Conservation (phyloP, 2,888 invertebrate genomes). For the Rhimphoctona megacephalus region DNA sequence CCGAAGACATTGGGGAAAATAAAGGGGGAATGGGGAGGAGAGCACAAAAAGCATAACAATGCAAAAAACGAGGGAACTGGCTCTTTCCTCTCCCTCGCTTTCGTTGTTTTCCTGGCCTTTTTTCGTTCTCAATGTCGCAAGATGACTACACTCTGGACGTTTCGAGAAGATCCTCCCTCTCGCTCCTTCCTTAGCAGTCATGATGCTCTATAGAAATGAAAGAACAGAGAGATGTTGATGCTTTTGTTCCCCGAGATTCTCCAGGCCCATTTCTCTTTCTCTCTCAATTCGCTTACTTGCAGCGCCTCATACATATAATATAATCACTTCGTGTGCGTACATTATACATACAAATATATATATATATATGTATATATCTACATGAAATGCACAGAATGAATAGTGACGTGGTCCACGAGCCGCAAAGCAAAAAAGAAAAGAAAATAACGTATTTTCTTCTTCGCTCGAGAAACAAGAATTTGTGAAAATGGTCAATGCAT, state of each 20-base stretch:
- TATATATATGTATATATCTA: not conserved
- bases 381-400: not conserved
- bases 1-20: conserved; percentile 35
- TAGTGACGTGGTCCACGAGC: not conserved
- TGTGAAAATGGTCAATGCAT: not conserved
- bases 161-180: not conserved
- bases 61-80: conserved; percentile 58
- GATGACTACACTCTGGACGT: not conserved
- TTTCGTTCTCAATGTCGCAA: conserved; percentile 10
- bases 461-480: not conserved
- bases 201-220: conserved; percentile 68
- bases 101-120: conserved; percentile 9
- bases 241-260: conserved; percentile 77
- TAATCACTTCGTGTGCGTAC: conserved; percentile 44
- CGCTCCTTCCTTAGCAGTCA: not conserved
- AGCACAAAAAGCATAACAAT: conserved; percentile 63
- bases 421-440: not conserved
- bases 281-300: conserved; percentile 62
- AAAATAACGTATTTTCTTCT: not conserved
- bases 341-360: not conserved
- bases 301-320: conserved; percentile 44
- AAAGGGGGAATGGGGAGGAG: conserved; percentile 25
- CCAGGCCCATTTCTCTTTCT: conserved; percentile 49
- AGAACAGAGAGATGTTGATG: conserved; percentile 65
- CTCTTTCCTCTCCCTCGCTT: conserved; percentile 23